Evolutionary conservation across 1,140 invertebrate species (phyloP).

Genomic region (Formica exsecta): DNA sequence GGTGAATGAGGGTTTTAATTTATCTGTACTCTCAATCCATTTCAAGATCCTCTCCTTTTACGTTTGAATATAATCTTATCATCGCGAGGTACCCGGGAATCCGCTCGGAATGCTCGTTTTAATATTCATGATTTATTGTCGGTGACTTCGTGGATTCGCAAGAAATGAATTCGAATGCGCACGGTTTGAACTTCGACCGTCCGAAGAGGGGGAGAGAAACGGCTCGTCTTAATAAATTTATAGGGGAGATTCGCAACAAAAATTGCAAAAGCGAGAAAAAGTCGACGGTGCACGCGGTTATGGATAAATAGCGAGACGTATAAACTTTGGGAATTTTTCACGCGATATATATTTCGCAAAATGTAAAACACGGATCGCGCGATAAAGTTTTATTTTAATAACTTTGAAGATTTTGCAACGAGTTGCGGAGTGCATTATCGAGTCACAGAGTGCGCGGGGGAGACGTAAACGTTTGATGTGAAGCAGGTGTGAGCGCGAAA

Average conservation of each 20-base stretch:
- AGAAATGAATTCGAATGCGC: slow-evolving; percentile 65
- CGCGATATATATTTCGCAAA: background rate
- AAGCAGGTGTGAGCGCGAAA: slow-evolving; percentile 25
- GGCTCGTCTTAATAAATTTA: slow-evolving; percentile 54
- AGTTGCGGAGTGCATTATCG: slow-evolving; percentile 10
- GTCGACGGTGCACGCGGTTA: background rate
- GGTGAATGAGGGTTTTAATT: slow-evolving; percentile 72
- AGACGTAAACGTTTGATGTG: slow-evolving; percentile 13
- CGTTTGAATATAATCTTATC: slow-evolving; percentile 77
- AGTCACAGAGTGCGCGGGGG: background rate
- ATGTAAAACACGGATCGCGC: background rate
- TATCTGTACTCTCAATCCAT: slow-evolving; percentile 72
- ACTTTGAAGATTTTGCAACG: background rate
- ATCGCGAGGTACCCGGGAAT: slow-evolving; percentile 62
- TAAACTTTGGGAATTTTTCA: background rate
- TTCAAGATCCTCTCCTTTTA: slow-evolving; percentile 64
- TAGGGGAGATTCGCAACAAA: slow-evolving; percentile 45
- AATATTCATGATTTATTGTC: slow-evolving; percentile 78
- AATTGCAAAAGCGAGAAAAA: slow-evolving; percentile 3
- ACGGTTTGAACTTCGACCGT: slow-evolving; percentile 46
- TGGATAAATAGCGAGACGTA: background rate
- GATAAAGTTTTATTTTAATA: background rate
- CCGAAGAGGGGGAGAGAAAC: background rate
- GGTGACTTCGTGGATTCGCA: slow-evolving; percentile 61
- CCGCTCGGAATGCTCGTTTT: slow-evolving; percentile 62